These are phyloP conservation scores for Chionodraco myersi DNA, from an alignment of 2,113 vertebrate species.

Conservation along the genomic window DNA sequence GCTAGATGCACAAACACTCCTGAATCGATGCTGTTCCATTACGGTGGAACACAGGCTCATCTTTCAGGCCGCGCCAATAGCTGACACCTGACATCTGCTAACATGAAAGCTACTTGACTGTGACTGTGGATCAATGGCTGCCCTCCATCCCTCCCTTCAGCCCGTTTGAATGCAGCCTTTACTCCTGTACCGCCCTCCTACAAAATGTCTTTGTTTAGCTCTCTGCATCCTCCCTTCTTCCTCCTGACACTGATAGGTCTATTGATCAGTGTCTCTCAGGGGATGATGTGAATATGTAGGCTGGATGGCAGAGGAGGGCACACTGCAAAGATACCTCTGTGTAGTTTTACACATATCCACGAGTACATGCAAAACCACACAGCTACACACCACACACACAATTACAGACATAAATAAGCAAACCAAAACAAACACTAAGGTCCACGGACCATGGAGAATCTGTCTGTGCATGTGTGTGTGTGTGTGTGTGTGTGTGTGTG, in stretches of 20 bases:
- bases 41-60: constrained; percentile 73
- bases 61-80: constrained; percentile 76
- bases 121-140: constrained; percentile 70
- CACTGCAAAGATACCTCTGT: constrained; percentile 43
- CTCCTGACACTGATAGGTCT: constrained; percentile 58
- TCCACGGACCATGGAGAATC: constrained; percentile 62
- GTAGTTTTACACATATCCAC: constrained; percentile 22
- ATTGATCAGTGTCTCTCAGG: constrained; percentile 62
- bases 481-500: constrained; percentile 22
- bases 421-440: constrained; percentile 50
- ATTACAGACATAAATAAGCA: constrained; percentile 65
- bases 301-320: constrained; percentile 34
- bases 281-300: constrained; percentile 46
- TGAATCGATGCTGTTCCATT: constrained; percentile 81
- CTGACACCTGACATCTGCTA: constrained; percentile 82
- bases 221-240: constrained; percentile 20
- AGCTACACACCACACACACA: constrained; percentile 41
- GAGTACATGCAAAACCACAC: constrained; percentile 9
- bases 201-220: constrained; percentile 53
- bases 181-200: constrained; percentile 47
- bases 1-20: constrained; percentile 66
- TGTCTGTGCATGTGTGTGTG: constrained; percentile 34
- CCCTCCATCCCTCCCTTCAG: constrained; percentile 30
- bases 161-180: constrained; percentile 44
- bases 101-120: constrained; percentile 79